Evolutionary conservation across 2,113 vertebrate genomes (phyloP).

Genomic region (Sturnira hondurensis): DNA sequence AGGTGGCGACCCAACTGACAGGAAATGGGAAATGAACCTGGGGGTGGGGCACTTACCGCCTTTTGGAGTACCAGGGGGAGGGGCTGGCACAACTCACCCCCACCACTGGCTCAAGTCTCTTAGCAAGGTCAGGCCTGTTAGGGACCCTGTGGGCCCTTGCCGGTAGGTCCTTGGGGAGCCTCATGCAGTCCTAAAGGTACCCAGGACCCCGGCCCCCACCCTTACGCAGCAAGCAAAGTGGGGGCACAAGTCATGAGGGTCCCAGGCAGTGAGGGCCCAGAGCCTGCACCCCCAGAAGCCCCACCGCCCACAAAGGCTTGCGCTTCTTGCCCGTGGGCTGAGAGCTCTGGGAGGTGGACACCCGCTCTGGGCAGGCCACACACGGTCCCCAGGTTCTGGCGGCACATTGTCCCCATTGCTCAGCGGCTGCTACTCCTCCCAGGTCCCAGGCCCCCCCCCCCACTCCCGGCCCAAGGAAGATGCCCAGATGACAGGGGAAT

Average conservation of each 20-base stretch:
- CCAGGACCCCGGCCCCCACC: neutral
- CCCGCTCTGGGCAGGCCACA: neutral
- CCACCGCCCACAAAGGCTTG: neutral
- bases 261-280: too few relatives aligned
- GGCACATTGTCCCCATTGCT: neutral
- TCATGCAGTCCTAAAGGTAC: neutral
- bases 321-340: neutral
- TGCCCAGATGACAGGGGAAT: neutral
- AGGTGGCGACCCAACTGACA: conserved; percentile 19
- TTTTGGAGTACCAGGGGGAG: neutral
- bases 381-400: neutral
- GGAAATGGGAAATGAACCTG: conserved; percentile 66
- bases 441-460: neutral
- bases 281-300: neutral
- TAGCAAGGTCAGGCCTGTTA: neutral
- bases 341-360: neutral
- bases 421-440: neutral
- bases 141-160: neutral
- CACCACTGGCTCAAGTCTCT: neutral
- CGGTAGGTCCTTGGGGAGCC: neutral
- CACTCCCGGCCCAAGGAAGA: neutral
- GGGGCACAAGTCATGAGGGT: neutral
- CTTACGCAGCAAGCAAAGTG: neutral
- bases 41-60: neutral
- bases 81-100: neutral